Evolutionary conservation across 2,888 invertebrate species (phyloP).

Genomic region (Exocentrus adspersus): DNA sequence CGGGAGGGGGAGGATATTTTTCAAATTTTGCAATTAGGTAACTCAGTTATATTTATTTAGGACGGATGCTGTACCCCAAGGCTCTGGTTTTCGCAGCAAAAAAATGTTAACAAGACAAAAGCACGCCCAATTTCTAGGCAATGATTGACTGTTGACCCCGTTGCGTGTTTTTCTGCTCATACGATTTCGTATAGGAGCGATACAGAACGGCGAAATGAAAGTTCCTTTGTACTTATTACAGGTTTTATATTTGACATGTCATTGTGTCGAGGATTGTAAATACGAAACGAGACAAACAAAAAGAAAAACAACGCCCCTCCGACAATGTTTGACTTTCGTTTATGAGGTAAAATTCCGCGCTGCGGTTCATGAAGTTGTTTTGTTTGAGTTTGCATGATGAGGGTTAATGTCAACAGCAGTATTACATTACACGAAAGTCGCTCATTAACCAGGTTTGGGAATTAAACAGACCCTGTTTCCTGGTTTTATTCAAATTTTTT

Average conservation of each 20-base stretch:
- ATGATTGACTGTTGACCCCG: conserved; percentile 22
- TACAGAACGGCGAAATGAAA: conserved; percentile 6
- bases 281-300: not conserved
- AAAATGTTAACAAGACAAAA: not conserved
- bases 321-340: conserved; percentile 1
- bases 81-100: too few relatives aligned
- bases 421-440: too few relatives aligned
- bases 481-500: too few relatives aligned
- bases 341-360: too few relatives aligned
- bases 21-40: too few relatives aligned
- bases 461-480: too few relatives aligned
- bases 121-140: not conserved
- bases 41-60: too few relatives aligned
- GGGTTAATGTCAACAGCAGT: too few relatives aligned
- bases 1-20: too few relatives aligned
- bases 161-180: not conserved
- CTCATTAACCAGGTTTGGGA: too few relatives aligned
- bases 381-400: too few relatives aligned
- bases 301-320: not conserved
- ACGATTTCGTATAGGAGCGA: conserved; percentile 5
- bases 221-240: conserved; percentile 6
- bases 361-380: too few relatives aligned
- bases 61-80: not conserved
- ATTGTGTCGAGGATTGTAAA: not conserved
- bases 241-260: conserved; percentile 18